Evolutionary conservation across 2,113 vertebrate genomes (phyloP).

Genomic region (Callipepla californica): DNA sequence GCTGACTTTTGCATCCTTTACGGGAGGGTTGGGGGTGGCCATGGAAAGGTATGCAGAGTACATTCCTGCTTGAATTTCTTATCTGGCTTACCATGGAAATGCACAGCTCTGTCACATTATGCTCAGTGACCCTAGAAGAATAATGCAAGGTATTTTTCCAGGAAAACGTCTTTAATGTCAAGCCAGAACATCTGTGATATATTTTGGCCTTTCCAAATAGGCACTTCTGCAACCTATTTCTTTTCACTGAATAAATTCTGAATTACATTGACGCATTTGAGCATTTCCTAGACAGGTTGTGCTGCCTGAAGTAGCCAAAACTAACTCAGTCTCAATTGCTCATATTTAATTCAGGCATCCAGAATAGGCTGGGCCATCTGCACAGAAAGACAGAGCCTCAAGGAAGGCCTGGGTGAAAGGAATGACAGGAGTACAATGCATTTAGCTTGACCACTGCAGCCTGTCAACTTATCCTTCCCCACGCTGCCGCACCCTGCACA

Average conservation of each 20-base stretch:
- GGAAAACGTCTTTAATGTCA: neutral
- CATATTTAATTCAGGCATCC: neutral
- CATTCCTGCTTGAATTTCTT: neutral
- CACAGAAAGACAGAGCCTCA: rapidly evolving
- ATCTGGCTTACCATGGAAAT: neutral
- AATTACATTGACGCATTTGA: neutral
- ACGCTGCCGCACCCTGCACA: neutral
- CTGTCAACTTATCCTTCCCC: neutral
- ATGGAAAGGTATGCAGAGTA: neutral
- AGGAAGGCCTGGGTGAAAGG: neutral
- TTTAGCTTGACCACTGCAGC: neutral
- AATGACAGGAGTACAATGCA: neutral
- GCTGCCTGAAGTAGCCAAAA: neutral
- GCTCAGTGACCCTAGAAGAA: neutral
- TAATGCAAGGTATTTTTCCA: neutral
- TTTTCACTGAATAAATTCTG: neutral
- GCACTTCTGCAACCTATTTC: neutral
- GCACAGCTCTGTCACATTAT: neutral
- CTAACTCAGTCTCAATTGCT: neutral
- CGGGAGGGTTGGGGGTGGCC: neutral
- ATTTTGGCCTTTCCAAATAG: neutral
- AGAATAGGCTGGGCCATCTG: neutral
- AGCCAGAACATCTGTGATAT: neutral
- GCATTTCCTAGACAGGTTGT: neutral
- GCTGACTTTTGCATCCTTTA: neutral